Conservation (phyloP, 2,113 vertebrate species). For the Salvelinus namaycush region DNA sequence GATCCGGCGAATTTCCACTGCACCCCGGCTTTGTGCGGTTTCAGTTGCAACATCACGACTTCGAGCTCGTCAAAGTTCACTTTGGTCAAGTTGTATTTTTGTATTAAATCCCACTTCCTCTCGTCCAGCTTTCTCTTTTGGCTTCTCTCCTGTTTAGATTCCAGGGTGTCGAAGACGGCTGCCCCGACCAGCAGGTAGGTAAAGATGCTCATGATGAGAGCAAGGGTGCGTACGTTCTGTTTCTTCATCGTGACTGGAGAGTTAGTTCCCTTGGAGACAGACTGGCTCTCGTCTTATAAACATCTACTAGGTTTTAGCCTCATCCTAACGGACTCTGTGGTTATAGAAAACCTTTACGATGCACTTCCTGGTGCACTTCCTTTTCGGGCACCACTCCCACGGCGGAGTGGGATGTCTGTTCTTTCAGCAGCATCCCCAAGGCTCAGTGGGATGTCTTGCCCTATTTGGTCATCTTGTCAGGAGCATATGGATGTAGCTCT, state of each 20-base stretch:
- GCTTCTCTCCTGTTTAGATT: slow-evolving; percentile 87
- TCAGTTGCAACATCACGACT: slow-evolving; percentile 85
- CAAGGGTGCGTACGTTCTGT: slow-evolving; percentile 92
- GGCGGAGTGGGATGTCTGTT: slow-evolving; percentile 62
- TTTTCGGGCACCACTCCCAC: slow-evolving; percentile 82
- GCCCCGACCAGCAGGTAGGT: slow-evolving; percentile 95
- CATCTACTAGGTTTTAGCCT: neutral
- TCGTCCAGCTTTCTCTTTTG: slow-evolving; percentile 83
- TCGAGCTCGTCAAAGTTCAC: slow-evolving; percentile 89
- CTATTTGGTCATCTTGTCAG: slow-evolving; percentile 71
- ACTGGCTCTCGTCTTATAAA: neutral
- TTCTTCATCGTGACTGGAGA: slow-evolving; percentile 83
- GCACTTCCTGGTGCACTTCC: slow-evolving; percentile 40
- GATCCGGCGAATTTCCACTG: slow-evolving; percentile 97
- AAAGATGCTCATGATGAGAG: slow-evolving; percentile 93
- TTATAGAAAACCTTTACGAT: neutral
- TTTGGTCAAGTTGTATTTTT: slow-evolving; percentile 88
- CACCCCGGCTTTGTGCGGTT: slow-evolving; percentile 93
- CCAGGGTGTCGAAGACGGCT: slow-evolving; percentile 92
- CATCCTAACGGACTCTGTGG: neutral
- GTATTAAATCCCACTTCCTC: slow-evolving; percentile 80
- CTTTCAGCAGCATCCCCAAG: slow-evolving; percentile 20
- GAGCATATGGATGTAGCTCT: too few relatives aligned
- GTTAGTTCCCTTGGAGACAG: slow-evolving; percentile 17
- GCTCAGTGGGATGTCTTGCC: slow-evolving; percentile 61